Evolutionary conservation across 2,888 invertebrate species (phyloP), one percentile per base, ranked within the genome.

Genomic region (Drosophila formosana): DNA sequence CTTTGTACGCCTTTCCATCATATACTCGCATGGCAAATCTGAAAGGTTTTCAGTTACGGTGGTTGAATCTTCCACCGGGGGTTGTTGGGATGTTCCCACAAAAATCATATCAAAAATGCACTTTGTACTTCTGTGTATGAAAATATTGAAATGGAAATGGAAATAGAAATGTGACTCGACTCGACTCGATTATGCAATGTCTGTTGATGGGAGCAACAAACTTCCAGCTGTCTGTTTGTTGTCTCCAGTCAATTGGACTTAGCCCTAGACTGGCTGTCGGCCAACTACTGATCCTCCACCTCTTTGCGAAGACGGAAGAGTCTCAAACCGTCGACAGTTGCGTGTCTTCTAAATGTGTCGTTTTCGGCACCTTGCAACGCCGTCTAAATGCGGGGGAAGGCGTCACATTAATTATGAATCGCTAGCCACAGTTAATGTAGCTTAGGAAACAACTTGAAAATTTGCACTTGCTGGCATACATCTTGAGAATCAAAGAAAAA

Each of bases 321-420:
- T 60, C 45, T 52, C 51, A 30, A 28, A n/a, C 30, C 39, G 52
- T 52, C 65, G 63, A 64, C 72, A 66, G 62, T 88, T 66, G 86
- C 89, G 66, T 87, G 86, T 60, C 63, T 63, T 70, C 68, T 68
- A 62, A 53, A 62, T 65, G 80, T 71, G 87, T 77, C 65, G 78
- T 68, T 71, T 87, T 89, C 60, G 77, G 78, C 89, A 87, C 83
- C 88, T 83, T 39, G 49, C 30, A 43, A 60, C 37, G 52, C 13
- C 9, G 34, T n/a, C 8, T n/a, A n/a, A 26, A 9, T 9, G n/a
- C 34, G 56, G 56, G 30, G 47, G 49, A 8, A 4, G 43, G 49
- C 13, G 43, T 32, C 45, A 51, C 75, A 80, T 84, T 89, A 89
- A 87, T 84, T 89, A 84, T 89, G 81, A 89, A 75, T 83, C 77